phyloP scores from a whole-genome alignment of 2,797 vertebrate species.

The Chaetodon trifasciatus region DNA sequence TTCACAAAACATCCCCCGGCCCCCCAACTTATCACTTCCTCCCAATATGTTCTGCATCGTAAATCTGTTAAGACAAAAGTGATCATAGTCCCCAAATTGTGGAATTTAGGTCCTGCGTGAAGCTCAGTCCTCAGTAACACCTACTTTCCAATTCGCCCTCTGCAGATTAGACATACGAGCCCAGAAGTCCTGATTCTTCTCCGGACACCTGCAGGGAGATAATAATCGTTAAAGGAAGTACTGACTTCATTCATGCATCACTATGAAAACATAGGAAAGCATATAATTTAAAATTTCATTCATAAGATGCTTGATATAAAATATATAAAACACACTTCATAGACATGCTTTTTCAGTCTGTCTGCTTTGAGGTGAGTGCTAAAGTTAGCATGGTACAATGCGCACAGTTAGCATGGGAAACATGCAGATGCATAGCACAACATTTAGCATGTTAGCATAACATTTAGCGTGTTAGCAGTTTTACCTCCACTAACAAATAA shows the following conservation, averaged over 20 bases:
- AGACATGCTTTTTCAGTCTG: background rate
- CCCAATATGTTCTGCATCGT: slow-evolving; percentile 29
- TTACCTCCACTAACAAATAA: background rate
- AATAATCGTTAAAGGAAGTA: background rate
- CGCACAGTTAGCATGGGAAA: background rate
- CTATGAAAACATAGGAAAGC: background rate
- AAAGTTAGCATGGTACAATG: background rate
- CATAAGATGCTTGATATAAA: background rate
- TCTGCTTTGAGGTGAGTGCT: background rate
- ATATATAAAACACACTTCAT: background rate
- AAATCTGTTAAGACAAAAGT: slow-evolving; percentile 58
- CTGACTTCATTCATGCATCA: background rate
- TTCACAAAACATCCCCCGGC: slow-evolving; percentile 27
- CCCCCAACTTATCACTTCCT: slow-evolving; percentile 22
- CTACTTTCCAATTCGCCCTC: slow-evolving; percentile 48
- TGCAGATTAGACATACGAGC: slow-evolving; percentile 60
- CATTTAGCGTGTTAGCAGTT: background rate
- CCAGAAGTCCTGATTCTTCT: slow-evolving; percentile 48
- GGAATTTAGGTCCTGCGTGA: slow-evolving; percentile 47
- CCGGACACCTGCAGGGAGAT: slow-evolving; percentile 57
- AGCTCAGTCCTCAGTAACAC: slow-evolving; percentile 59
- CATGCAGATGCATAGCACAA: no score
- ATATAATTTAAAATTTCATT: background rate
- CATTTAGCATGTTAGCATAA: background rate
- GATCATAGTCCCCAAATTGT: slow-evolving; percentile 48